Evolutionary conservation across 1,140 invertebrate genomes (phyloP).

Genomic region (Coboldia fuscipes): DNA sequence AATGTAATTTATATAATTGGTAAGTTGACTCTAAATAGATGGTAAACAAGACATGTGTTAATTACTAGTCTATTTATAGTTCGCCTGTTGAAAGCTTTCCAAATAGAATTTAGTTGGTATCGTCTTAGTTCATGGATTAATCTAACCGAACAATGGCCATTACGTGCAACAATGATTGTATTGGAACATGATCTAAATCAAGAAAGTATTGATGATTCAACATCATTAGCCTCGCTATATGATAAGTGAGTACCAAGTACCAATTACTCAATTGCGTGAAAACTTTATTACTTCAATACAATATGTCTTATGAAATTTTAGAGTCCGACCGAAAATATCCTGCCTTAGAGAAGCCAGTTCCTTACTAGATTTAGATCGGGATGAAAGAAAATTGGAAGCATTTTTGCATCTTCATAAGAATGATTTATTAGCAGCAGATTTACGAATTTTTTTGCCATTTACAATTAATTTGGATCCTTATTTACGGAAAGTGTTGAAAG

Average conservation of each 20-base stretch:
- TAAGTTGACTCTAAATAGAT: constrained; percentile 15
- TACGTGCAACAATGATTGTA: constrained; percentile 92
- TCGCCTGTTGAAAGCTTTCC: constrained; percentile 88
- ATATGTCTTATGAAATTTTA: constrained; percentile 17
- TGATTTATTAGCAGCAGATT: constrained; percentile 58
- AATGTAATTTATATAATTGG: constrained; percentile 94
- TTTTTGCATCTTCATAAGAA: constrained; percentile 74
- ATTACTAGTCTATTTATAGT: constrained; percentile 27
- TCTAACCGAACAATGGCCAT: constrained; percentile 97
- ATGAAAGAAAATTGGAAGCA: constrained; percentile 84
- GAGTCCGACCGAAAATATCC: constrained; percentile 59
- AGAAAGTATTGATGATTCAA: constrained; percentile 65
- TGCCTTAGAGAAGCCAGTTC: constrained; percentile 71
- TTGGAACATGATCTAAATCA: constrained; percentile 80
- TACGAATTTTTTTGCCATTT: constrained; percentile 89
- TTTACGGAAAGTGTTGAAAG: constrained; percentile 86
- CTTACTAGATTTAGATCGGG: constrained; percentile 74
- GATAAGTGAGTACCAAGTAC: constrained; percentile 49
- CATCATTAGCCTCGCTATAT: constrained; percentile 70
- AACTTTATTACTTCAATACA: not conserved
- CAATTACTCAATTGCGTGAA: not conserved
- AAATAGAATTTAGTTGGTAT: constrained; percentile 98
- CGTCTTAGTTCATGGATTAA: constrained; percentile 93
- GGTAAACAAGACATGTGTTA: not conserved
- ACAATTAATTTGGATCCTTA: constrained; percentile 94